Conservation (phyloP, 2,797 vertebrate genomes). For the Loris lydekkerianus region DNA sequence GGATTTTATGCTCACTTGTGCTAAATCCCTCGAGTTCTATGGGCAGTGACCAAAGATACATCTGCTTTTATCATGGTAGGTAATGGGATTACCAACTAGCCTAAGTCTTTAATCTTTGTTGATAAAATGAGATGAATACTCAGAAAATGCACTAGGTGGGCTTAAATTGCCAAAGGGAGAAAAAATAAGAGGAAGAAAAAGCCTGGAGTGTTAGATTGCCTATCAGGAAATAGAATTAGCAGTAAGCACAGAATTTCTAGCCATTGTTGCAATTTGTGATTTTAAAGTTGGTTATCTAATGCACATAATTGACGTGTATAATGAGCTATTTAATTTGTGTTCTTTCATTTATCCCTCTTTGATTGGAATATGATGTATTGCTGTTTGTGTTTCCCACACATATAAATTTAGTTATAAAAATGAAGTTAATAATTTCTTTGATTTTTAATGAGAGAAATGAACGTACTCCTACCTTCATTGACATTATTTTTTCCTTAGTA, state of each 20-base stretch:
- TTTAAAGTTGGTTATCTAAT: conserved; percentile 39
- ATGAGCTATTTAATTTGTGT: conserved; percentile 50
- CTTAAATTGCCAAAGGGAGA: conserved; percentile 76
- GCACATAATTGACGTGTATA: conserved; percentile 60
- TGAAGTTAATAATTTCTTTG: conserved; percentile 48
- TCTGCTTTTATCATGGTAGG: conserved; percentile 84
- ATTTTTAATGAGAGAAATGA: conserved; percentile 63
- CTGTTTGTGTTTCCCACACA: conserved; percentile 2
- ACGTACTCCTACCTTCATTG: neutral
- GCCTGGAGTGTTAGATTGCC: neutral
- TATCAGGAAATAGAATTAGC: conserved; percentile 38
- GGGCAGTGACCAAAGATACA: conserved; percentile 83
- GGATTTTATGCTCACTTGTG: conserved; percentile 83
- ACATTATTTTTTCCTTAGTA: neutral
- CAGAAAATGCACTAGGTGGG: conserved; percentile 77
- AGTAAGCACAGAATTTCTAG: neutral
- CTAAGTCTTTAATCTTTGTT: conserved; percentile 86
- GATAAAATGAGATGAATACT: conserved; percentile 85
- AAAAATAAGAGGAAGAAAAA: neutral
- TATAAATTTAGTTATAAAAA: conserved; percentile 52
- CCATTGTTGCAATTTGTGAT: neutral
- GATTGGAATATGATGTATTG: conserved; percentile 58
- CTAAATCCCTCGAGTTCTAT: conserved; percentile 83
- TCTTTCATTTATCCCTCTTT: conserved; percentile 48
- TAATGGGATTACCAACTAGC: conserved; percentile 86